Evolutionary conservation across 2,888 invertebrate species (phyloP), one percentile per base, ranked within the genome.

Genomic region (Troides oblongomaculatus): DNA sequence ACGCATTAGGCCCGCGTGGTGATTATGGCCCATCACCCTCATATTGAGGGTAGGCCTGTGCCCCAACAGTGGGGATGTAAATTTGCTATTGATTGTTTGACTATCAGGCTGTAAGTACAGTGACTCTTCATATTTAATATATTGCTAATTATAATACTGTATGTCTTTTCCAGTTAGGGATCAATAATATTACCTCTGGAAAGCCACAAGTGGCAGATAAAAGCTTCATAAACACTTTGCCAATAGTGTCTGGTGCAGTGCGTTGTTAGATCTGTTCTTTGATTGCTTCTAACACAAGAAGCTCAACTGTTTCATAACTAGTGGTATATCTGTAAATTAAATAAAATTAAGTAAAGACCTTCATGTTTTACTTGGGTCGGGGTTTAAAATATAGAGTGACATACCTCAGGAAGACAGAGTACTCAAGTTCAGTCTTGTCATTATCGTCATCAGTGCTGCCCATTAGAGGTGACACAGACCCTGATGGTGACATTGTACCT

Each of bases 241-340:
- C 97, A 62, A 98, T 96, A 67, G 97, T 95, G 78, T 98, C 97
- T 0, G 96, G 96, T 56, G 97, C 96, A 0, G 97, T 97, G 50
- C 98, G 94, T 64, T 97, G 93, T 75, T 96, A 96, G 18, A 98
- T 89, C 84, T 97, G 97, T 76, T 99, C 98, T 78, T 96, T 96
- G 53, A 98, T 96, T 0, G 97, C 95, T 77, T 98, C 98, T 75
- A 97, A 86, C 0, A 98, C 97, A 70, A 97, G 94, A 43, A 95
- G 95, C 81, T 98, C 98, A 23, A 97, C 95, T 23, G 92, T 92
- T 71, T 97, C 96, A 66, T 91, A 90, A 71, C 86, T 91, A 67
- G 83, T 88, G 0, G 91, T 87, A 71, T 93, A 93, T 71, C 93
- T 93, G 21, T 59, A 39, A 39, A 39, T 10, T 10, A 39, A 39